Evolutionary conservation across 2,888 invertebrate species (phyloP), one percentile per base, ranked within the genome.

Genomic region (Eilema depressum): DNA sequence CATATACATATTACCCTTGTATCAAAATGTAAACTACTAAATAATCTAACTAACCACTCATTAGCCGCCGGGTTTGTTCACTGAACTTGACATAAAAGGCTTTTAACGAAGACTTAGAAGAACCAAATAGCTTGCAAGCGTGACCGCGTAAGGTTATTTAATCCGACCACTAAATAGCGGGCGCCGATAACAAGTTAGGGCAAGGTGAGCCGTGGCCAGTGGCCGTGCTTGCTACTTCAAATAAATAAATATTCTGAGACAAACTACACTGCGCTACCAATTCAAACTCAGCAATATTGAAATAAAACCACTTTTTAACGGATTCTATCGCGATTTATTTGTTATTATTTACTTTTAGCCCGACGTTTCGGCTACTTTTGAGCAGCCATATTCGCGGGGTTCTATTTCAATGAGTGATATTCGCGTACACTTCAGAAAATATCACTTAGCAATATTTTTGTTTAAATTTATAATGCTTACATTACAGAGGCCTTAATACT

Each of bases 101-200:
- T 53, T 47, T 53, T n/a, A 53, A 53, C 53, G 53, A 53, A 53
- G n/a, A 20, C 47, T 47, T 47, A 47, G 20, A 47, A 47, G 20
- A 53, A 53, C 8, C n/a, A 20, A 53, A 53, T 20, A 53, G 10
- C 53, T 53, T 53, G 53, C 53, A 53, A 53, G 53, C 53, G 53
- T 53, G 53, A 53, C 53, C n/a, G 53, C 20, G 53, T 53, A 53
- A 53, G 53, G 53, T 53, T 53, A 53, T 53, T 53, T 53, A 53
- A 53, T 53, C n/a, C 53, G 53, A 53, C 53, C 53, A 53, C n/a
- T 53, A 53, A 53, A 53, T 53, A 53, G n/a, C n/a, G 8, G 53
- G 53, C 20, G 53, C 53, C 53, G 53, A 53, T 53, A 53, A n/a
- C 53, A 20, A 20, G 8, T 53, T 53, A 53, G 53, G 20, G n/a